Evolutionary conservation across 2,888 invertebrate species (phyloP), one percentile per base, ranked within the genome.

Genomic region (Shargacucullia verbasci): DNA sequence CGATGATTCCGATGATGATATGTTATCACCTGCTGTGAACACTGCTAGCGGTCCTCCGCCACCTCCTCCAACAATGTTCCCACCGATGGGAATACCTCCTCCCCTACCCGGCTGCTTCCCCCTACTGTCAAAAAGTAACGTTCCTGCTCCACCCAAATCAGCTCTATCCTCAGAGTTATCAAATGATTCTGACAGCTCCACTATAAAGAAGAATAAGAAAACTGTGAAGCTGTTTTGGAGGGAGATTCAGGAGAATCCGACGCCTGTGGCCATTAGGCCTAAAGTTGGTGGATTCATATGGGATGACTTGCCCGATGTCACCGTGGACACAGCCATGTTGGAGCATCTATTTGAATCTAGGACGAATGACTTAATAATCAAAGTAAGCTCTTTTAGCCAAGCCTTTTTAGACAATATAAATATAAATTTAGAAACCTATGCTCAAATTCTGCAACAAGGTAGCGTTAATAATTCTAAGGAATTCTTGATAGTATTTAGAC

Each of bases 171-270:
- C 86, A 0, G 88, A 94, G 57, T 62, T 87, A 29, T 85, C 90
- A 11, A 90, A 89, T 48, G 94, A 94, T 48, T 87, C 88, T 12
- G 89, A 94, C 79, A 82, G 92, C 82, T 87, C 94, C 64, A 86
- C 95, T 0, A 95, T 96, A 37, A 97, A 96, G 85, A 98, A 98
- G 85, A 98, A 97, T 83, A 99, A 99, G 91, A 98, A 99, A 87
- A 99, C 99, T 20, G 97, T 99, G 11, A 99, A 99, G 90, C 94
- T 99, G 48, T 99, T 99, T 89, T 99, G 99, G 99, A 98, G 98
- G 84, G 99, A 99, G 90, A 97, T 98, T 7, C 95, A 97, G 73
- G 98, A 98, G 70, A 96, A 96, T 82, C 96, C 96, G 0, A 80
- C 84, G n/a, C 89, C 91, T 4, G 83, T 91, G 31, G 78, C 91